Evolutionary conservation across 2,888 invertebrate species (phyloP), one percentile per base, ranked within the genome.

Genomic region (Teinopalpus imperialis): DNA sequence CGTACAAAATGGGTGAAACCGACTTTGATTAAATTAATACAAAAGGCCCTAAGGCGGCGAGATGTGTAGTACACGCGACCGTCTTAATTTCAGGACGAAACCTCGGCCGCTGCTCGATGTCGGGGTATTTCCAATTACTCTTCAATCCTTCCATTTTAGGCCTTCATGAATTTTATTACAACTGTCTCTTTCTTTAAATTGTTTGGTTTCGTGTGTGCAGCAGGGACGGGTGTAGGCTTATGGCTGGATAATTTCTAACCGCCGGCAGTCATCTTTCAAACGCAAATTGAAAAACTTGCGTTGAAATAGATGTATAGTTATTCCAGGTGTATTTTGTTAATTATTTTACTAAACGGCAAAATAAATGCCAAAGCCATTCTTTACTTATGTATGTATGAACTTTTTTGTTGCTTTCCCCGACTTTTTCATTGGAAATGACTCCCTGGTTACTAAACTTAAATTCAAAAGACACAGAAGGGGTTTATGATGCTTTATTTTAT

Each of bases 91-190:
- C 63, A 63, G 59, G 54, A 46, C 48, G 53, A 66, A 73, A 81
- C 80, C 83, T 78, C 83, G 69, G 74, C 63, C 73, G 65, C 74
- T 63, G 76, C 75, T 82, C 81, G 80, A 83, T 81, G 76, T 72
- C 59, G 72, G 81, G 87, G 88, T 83, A 89, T 89, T 89, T 88
- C 81, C 89, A 89, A 89, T 89, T 89, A 89, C 83, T 81, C 79
- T 76, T 72, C 75, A 83, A 87, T 82, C 85, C 85, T 78, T 77
- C 81, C 81, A 81, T 82, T 82, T 85, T 20, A 23, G 35, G 35
- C 12, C 13, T 13, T 29, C 69, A 73, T 6, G 78, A 80, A 78
- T n/a, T 82, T 85, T 79, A 80, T 76, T 71, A 70, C 59, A 47
- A 51, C 73, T 59, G 43, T 86, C 85, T 64, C 70, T 65, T 59